Percentiles rank a stretch among this genome's conserved stretches.
Evolutionary conservation across 2,113 vertebrate species (phyloP).

Genomic region (Triplophysa dalaica): DNA sequence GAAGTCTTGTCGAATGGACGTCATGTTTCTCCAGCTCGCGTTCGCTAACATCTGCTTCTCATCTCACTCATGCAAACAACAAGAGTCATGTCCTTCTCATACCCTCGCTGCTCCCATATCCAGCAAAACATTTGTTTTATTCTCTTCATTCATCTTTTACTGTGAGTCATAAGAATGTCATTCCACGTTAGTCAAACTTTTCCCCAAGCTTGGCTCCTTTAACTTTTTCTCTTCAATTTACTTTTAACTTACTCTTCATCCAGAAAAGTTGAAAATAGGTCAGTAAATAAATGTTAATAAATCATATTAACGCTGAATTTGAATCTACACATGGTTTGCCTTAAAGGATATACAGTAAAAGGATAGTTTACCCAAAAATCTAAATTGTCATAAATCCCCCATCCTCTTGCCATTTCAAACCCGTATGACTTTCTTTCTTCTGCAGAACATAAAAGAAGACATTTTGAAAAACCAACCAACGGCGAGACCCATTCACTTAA

Average conservation of each 20-base stretch:
- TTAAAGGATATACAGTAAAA: no score
- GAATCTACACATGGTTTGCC: no score
- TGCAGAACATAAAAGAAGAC: no score
- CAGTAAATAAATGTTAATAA: no score
- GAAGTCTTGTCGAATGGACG: conserved; percentile 1
- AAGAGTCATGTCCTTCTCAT: background rate
- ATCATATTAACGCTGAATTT: no score
- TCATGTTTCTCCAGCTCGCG: conserved; percentile 15
- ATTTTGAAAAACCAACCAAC: no score
- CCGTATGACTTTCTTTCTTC: no score
- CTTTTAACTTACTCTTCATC: background rate
- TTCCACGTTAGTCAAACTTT: background rate
- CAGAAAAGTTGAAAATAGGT: no score
- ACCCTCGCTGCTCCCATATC: conserved; percentile 14
- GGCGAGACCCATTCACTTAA: no score
- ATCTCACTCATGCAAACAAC: conserved; percentile 17
- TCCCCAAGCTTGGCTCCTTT: background rate
- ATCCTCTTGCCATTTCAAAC: no score
- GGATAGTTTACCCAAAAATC: no score
- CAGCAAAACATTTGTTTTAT: conserved; percentile 6
- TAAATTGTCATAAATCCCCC: no score
- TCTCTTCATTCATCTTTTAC: background rate
- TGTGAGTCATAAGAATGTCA: conserved; percentile 6
- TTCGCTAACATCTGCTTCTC: conserved; percentile 43
- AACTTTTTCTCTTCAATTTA: background rate